Evolutionary conservation across 1,140 invertebrate genomes (phyloP).

Genomic region (Zaprionus gabonicus): DNA sequence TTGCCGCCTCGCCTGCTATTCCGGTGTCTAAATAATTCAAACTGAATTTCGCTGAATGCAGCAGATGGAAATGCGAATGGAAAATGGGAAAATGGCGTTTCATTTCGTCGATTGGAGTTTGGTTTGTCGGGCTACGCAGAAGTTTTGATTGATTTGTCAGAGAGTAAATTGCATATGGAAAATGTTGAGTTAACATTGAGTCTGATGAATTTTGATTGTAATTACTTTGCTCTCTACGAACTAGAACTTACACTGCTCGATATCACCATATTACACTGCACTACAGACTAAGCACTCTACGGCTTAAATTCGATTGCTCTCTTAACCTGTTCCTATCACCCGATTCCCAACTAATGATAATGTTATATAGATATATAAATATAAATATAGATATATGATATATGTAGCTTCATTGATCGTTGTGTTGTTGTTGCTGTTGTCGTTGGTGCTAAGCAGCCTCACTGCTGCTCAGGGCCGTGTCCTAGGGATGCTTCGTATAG

Average conservation of each 20-base stretch:
- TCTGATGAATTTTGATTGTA: background rate
- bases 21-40: slow-evolving; percentile 64
- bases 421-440: slow-evolving; percentile 18
- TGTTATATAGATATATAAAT: slow-evolving; percentile 8
- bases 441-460: slow-evolving; percentile 67
- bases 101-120: background rate
- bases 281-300: slow-evolving; percentile 29
- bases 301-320: slow-evolving; percentile 47
- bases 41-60: slow-evolving; percentile 50
- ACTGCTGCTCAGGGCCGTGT: slow-evolving; percentile 71
- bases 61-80: slow-evolving; percentile 7
- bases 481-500: slow-evolving; percentile 84
- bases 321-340: slow-evolving; percentile 70
- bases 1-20: slow-evolving; percentile 55
- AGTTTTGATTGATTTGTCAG: slow-evolving; percentile 48
- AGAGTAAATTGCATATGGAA: slow-evolving; percentile 4
- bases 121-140: slow-evolving; percentile 4
- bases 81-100: background rate
- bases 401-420: slow-evolving; percentile 1
- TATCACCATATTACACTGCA: slow-evolving; percentile 53
- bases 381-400: slow-evolving; percentile 41
- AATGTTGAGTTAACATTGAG: background rate
- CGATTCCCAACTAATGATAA: slow-evolving; percentile 46
- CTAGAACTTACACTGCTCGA: slow-evolving; percentile 34
- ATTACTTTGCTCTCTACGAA: slow-evolving; percentile 17